A percentile compares a stretch with the other conserved stretches of the same genome.
These are phyloP conservation scores for Oreortyx pictus DNA, from an alignment of 2,797 vertebrate genomes.

Conservation along the genomic window DNA sequence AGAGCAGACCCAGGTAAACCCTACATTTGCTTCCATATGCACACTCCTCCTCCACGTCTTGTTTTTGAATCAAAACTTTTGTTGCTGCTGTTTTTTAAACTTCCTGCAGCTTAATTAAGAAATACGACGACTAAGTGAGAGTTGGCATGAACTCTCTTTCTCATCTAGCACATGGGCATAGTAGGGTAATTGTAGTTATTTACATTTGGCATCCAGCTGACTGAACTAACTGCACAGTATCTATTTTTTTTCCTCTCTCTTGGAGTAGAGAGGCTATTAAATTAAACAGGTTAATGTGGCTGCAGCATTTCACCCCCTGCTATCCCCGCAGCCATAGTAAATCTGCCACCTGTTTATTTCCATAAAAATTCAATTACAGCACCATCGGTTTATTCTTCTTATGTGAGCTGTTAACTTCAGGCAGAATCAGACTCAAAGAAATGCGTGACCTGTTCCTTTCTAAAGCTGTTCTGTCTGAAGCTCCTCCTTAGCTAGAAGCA, in stretches of 20 bases:
- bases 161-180: conserved; percentile 58
- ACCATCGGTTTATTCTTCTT: conserved; percentile 78
- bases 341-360: conserved; percentile 86
- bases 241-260: background rate
- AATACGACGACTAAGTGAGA: conserved; percentile 59
- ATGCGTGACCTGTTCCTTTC: background rate
- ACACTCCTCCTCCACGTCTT: background rate
- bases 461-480: conserved; percentile 10
- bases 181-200: conserved; percentile 76
- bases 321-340: conserved; percentile 77
- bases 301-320: conserved; percentile 71
- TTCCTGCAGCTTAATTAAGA: conserved; percentile 77
- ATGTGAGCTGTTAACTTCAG: conserved; percentile 76
- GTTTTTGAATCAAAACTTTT: conserved; percentile 53
- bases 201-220: conserved; percentile 79
- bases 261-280: conserved; percentile 70
- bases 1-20: background rate
- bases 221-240: conserved; percentile 56
- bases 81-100: conserved; percentile 31
- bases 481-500: background rate
- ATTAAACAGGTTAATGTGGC: conserved; percentile 83
- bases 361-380: conserved; percentile 86
- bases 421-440: conserved; percentile 61
- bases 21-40: background rate
- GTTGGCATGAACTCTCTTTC: conserved; percentile 65